These are phyloP conservation scores for Hirudinaria manillensis DNA, from an alignment of 2,888 invertebrate species.

Conservation along the genomic window DNA sequence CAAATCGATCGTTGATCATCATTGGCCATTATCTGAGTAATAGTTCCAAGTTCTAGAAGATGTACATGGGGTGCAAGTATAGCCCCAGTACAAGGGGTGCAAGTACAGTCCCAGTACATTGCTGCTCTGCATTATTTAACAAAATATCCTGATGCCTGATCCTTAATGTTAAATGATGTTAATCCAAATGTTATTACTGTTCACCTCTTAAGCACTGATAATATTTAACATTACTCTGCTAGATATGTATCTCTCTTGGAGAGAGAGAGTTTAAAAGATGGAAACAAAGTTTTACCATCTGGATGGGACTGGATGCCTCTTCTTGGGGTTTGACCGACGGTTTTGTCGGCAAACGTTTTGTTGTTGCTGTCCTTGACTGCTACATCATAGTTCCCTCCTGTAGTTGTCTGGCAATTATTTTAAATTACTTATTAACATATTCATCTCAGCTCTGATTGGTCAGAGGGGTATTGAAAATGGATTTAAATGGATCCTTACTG, in stretches of 20 bases:
- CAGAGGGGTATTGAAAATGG: background rate
- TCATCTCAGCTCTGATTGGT: background rate
- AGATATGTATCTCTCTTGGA: too few relatives aligned
- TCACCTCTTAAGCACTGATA: too few relatives aligned
- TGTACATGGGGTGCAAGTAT: background rate
- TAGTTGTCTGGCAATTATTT: background rate
- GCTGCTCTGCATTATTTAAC: too few relatives aligned
- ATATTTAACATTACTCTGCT: too few relatives aligned
- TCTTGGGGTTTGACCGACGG: slow-evolving; percentile 49
- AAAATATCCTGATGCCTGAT: too few relatives aligned
- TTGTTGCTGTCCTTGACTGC: slow-evolving; percentile 32
- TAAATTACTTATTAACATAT: background rate
- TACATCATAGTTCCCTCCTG: slow-evolving; percentile 33
- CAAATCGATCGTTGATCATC: slow-evolving; percentile 36
- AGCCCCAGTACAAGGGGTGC: background rate
- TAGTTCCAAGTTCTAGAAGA: background rate
- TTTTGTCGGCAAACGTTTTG: slow-evolving; percentile 45
- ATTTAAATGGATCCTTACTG: slow-evolving; percentile 40
- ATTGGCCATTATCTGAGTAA: background rate
- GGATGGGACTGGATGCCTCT: slow-evolving; percentile 88
- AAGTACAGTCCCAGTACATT: too few relatives aligned
- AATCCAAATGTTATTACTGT: too few relatives aligned
- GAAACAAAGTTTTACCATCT: too few relatives aligned
- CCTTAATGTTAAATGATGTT: too few relatives aligned
- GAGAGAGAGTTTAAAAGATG: too few relatives aligned